These are phyloP conservation scores for Halichondria panicea DNA, from an alignment of 37 sponge, comb jelly and placozoan species.

Conservation along the genomic window DNA sequence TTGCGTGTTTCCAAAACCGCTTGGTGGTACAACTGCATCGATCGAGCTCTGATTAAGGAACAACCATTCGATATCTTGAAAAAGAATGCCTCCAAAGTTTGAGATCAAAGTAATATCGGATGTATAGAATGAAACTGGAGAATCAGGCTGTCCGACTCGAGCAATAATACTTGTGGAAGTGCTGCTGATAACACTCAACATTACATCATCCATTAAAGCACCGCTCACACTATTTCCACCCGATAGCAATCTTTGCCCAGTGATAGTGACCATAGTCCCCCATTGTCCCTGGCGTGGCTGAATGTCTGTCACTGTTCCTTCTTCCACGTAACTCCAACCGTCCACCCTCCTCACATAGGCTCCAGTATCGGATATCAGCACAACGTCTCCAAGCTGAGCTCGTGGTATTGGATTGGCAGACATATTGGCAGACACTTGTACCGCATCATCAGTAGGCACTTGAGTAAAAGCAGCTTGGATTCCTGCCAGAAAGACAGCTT, in stretches of 20 bases:
- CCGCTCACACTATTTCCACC: constrained; percentile 32
- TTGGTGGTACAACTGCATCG: constrained; percentile 31
- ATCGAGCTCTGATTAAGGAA: constrained; percentile 32
- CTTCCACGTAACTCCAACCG: constrained; percentile 54
- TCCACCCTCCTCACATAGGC: constrained; percentile 42
- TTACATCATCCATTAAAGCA: not conserved
- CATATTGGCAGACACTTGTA: not conserved
- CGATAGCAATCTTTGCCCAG: constrained; percentile 33
- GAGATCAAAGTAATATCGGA: constrained; percentile 44
- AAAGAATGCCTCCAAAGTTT: constrained; percentile 35
- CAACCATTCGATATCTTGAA: constrained; percentile 27
- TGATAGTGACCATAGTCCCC: constrained; percentile 56
- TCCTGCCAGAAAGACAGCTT: constrained; percentile 40
- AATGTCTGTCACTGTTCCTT: constrained; percentile 23
- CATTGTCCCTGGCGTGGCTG: constrained; percentile 46
- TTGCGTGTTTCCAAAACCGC: constrained; percentile 26
- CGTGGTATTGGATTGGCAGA: not conserved
- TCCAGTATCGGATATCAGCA: constrained; percentile 50
- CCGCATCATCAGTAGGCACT: not conserved
- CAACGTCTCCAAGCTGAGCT: constrained; percentile 41
- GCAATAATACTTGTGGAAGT: constrained; percentile 14
- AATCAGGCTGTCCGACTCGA: constrained; percentile 32
- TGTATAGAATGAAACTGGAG: not conserved
- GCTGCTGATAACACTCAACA: not conserved
- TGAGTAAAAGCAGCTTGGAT: constrained; percentile 13